Percentiles rank a stretch among this genome's conserved stretches.
phyloP scores from a whole-genome alignment of 2,888 invertebrate genomes.

The Trissolcus japonicus region DNA sequence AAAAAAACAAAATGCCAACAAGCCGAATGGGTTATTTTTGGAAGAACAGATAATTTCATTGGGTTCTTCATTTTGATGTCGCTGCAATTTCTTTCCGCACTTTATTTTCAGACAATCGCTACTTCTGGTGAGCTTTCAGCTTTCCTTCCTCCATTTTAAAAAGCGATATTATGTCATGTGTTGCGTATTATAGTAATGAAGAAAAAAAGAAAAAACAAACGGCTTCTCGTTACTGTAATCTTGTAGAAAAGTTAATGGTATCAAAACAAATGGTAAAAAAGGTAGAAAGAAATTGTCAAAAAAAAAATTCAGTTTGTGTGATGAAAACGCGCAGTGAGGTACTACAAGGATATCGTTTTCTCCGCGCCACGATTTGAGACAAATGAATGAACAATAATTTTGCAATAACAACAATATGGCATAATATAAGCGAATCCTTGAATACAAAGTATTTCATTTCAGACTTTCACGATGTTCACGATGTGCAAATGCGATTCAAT shows the following conservation, averaged over 20 bases:
- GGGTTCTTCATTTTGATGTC: constrained; percentile 49
- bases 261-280: too few species aligned
- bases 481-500: constrained; percentile 5
- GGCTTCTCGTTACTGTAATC: constrained; percentile 33
- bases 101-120: constrained; percentile 44
- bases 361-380: too few species aligned
- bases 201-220: constrained; percentile 31
- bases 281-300: neutral
- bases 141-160: constrained; percentile 33
- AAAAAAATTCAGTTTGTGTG: too few species aligned
- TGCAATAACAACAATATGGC: constrained; percentile 5
- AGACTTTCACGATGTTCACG: neutral
- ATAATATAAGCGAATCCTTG: constrained; percentile 10
- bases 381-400: constrained; percentile 7
- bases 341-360: too few species aligned
- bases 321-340: too few species aligned
- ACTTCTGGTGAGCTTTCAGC: constrained; percentile 47
- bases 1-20: constrained; percentile 29
- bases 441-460: constrained; percentile 12
- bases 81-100: constrained; percentile 46
- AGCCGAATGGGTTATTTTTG: constrained; percentile 18
- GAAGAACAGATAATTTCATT: constrained; percentile 45
- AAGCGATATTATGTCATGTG: constrained; percentile 34
- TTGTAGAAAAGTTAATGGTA: too few species aligned
- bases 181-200: constrained; percentile 39